phyloP scores from a whole-genome alignment of 2,888 invertebrate genomes.

The Bhutanitis thaidina region DNA sequence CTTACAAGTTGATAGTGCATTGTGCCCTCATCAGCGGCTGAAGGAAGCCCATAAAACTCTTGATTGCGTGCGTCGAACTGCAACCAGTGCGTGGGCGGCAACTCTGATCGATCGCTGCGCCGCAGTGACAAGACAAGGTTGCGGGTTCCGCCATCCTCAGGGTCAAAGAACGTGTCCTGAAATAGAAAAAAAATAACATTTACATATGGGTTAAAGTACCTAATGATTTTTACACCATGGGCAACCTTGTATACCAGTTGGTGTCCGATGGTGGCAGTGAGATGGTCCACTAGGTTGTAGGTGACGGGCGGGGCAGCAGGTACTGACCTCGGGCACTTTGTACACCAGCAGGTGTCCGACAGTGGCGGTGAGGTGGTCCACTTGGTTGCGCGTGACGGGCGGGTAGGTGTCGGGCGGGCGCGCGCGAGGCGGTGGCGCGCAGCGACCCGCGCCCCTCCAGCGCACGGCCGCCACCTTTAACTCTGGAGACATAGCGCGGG shows the following conservation, averaged over 20 bases:
- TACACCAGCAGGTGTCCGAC: slow-evolving; percentile 90
- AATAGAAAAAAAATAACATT: not conserved
- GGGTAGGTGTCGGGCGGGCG: slow-evolving; percentile 83
- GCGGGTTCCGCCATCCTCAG: slow-evolving; percentile 88
- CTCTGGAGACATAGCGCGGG: slow-evolving; percentile 82
- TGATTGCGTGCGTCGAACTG: slow-evolving; percentile 93
- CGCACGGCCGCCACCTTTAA: slow-evolving; percentile 82
- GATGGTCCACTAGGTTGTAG: slow-evolving; percentile 90
- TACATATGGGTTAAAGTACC: too few relatives aligned
- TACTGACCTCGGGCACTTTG: slow-evolving; percentile 18
- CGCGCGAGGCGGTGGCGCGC: slow-evolving; percentile 76
- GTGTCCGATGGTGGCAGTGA: slow-evolving; percentile 90
- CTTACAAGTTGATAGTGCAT: slow-evolving; percentile 87
- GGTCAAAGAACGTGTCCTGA: slow-evolving; percentile 94
- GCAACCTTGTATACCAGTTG: slow-evolving; percentile 87
- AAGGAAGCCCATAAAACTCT: slow-evolving; percentile 93
- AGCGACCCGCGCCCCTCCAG: slow-evolving; percentile 85
- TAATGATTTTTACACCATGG: too few relatives aligned
- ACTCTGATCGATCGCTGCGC: slow-evolving; percentile 84
- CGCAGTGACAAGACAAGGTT: slow-evolving; percentile 86
- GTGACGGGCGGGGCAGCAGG: slow-evolving; percentile 81
- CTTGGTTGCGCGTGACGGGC: slow-evolving; percentile 90
- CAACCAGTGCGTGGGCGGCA: slow-evolving; percentile 88
- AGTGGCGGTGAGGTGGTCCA: slow-evolving; percentile 90
- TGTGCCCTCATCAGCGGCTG: slow-evolving; percentile 84